Percentiles rank a stretch among this genome's conserved stretches.
phyloP scores from a whole-genome alignment of 2,888 invertebrate species.

The Cosmorhoe ocellata region DNA sequence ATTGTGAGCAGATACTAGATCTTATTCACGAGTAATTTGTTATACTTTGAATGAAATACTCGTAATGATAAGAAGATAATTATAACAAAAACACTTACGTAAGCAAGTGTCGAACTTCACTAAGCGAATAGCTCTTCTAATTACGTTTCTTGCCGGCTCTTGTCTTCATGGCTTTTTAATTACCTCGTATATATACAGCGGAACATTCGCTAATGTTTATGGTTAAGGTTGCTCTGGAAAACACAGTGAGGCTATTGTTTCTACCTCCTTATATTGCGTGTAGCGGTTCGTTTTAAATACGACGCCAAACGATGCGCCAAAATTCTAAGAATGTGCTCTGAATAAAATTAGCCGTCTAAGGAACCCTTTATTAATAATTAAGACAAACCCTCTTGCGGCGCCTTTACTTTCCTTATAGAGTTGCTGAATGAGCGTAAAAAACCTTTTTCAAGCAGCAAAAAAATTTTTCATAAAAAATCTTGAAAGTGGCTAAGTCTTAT shows the following conservation, averaged over 20 bases:
- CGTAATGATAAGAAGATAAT: constrained; percentile 4
- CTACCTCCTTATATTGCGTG: constrained; percentile 69
- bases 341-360: constrained; percentile 64
- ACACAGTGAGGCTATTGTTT: constrained; percentile 71
- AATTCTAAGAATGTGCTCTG: constrained; percentile 73
- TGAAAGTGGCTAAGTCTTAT: constrained; percentile 60
- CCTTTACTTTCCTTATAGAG: constrained; percentile 26
- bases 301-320: constrained; percentile 52
- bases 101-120: constrained; percentile 33
- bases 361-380: constrained; percentile 55
- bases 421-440: constrained; percentile 9
- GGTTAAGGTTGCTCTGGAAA: constrained; percentile 64
- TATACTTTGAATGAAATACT: constrained; percentile 1
- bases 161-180: constrained; percentile 74
- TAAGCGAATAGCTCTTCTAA: constrained; percentile 48
- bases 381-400: constrained; percentile 31
- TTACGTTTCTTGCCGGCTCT: constrained; percentile 50
- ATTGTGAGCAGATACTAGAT: too few species aligned
- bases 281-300: constrained; percentile 72
- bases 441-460: constrained; percentile 31
- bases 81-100: constrained; percentile 20
- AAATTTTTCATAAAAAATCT: constrained; percentile 52
- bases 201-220: constrained; percentile 71
- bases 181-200: constrained; percentile 68
- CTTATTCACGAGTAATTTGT: neutral